Percentiles rank a stretch among this genome's conserved stretches.
Evolutionary conservation across 2,113 vertebrate species (phyloP).

Genomic region (Colossoma macropomum): DNA sequence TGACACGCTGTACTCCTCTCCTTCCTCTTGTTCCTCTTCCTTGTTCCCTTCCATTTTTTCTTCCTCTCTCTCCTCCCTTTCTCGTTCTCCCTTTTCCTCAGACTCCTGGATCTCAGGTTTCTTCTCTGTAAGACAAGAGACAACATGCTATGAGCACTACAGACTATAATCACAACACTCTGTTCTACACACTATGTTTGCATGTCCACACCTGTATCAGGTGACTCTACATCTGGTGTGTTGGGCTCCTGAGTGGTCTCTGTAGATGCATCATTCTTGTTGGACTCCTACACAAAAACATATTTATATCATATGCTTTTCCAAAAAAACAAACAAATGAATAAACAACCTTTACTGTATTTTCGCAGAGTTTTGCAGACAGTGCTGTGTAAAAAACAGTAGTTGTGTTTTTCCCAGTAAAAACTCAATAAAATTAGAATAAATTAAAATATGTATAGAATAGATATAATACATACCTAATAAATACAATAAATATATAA

Average conservation of each 20-base stretch:
- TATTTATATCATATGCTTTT: not conserved
- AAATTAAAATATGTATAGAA: too few species aligned
- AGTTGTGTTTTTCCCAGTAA: too few species aligned
- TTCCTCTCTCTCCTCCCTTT: conserved; percentile 38
- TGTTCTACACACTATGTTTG: not conserved
- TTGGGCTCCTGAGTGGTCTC: conserved; percentile 67
- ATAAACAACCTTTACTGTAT: not conserved
- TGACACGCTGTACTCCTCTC: conserved; percentile 80
- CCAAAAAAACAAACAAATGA: not conserved
- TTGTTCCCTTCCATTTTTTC: conserved; percentile 29
- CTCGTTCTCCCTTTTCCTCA: not conserved
- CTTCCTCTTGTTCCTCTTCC: conserved; percentile 68
- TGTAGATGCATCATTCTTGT: conserved; percentile 71
- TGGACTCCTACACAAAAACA: conserved; percentile 69
- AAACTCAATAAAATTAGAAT: too few species aligned
- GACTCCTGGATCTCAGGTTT: conserved; percentile 10
- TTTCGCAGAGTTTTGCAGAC: not conserved
- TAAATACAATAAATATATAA: not conserved
- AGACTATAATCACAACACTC: not conserved
- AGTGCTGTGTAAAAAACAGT: too few species aligned
- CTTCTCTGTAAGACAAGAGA: conserved; percentile 45
- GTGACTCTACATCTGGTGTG: conserved; percentile 69
- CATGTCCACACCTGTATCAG: conserved; percentile 64
- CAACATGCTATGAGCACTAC: not conserved
- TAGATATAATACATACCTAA: too few species aligned